Percentiles rank a stretch among this genome's conserved stretches.
Evolutionary conservation across 2,888 invertebrate species (phyloP).

Genomic region (Macaria liturata): DNA sequence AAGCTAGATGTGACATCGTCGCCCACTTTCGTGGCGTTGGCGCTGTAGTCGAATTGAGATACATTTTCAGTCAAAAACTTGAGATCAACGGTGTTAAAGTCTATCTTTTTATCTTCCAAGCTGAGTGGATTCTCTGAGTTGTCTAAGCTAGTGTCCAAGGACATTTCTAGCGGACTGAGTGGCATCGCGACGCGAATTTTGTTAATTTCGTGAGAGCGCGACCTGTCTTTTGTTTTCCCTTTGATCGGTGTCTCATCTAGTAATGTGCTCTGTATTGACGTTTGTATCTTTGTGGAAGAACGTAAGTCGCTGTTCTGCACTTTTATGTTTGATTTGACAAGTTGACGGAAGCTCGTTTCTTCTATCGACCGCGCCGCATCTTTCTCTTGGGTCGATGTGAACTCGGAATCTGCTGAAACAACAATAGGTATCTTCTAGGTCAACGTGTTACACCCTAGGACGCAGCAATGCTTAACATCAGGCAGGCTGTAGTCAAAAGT

Average conservation of each 20-base stretch:
- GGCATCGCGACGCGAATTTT: conserved; percentile 62
- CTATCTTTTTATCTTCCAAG: conserved; percentile 72
- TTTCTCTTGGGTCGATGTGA: conserved; percentile 43
- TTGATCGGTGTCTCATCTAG: conserved; percentile 68
- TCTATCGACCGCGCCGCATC: conserved; percentile 62
- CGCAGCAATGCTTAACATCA: too few species aligned
- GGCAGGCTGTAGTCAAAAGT: too few species aligned
- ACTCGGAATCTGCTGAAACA: conserved; percentile 61
- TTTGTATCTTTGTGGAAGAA: conserved; percentile 53
- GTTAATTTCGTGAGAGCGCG: conserved; percentile 66
- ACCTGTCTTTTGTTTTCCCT: conserved; percentile 55
- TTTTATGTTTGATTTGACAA: conserved; percentile 52
- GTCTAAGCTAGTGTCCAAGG: conserved; percentile 70
- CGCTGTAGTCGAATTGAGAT: conserved; percentile 56
- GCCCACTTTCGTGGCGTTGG: conserved; percentile 49
- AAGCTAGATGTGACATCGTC: conserved; percentile 62
- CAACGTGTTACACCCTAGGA: too few species aligned
- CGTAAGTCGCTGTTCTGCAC: conserved; percentile 45
- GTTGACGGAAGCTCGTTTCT: conserved; percentile 54
- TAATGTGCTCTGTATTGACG: conserved; percentile 45
- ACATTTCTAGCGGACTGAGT: conserved; percentile 65
- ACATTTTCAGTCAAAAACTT: conserved; percentile 73
- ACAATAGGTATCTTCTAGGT: neutral
- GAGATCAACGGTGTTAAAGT: conserved; percentile 76
- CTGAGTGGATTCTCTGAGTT: conserved; percentile 60